Base-by-base conservation (phyloP, 1,140 invertebrate genomes). In the Meloidogyne hapla region DNA sequence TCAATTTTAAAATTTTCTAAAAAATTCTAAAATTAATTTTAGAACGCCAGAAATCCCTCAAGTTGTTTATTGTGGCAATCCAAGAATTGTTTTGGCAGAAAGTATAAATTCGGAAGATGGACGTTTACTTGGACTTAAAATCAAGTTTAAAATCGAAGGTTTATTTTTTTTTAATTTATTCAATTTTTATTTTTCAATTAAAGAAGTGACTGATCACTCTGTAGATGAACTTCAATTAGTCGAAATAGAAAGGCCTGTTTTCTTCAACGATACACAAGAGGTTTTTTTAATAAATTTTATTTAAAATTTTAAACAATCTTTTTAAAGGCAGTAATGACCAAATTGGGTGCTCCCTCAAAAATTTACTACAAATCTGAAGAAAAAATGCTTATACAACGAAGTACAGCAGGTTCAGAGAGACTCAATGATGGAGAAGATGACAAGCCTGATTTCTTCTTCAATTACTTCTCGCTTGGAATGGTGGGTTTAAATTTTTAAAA, bases 321-420 rank as follows among this genome's bases (percentile, higher is more conserved):
- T 83, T 83, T 65, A 75, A 75, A 77, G 69, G 69, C 40, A 0
- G 81, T 83, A 64, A 26, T 84, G 25, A 42, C 80, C 18, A 42
- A 80, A 38, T 69, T 86, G 18, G 85, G 85, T 23, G 77, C 84
- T 38, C 85, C 85, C 0, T 76, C 83, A 18, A 79, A 80, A 48
- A 77, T 87, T 3, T 86, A 79, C 75, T 87, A 83, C 76, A 86
- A 86, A 68, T 79, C 81, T n/a, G 86, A 86, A 18, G 85, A 87
- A 38, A 87, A 87, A 74, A 86, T 86, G 85, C 76, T 83, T 33
- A 86, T 86, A 74, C 85, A 86, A 69, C 72, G 80, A 25, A 42
- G 69, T 21, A 26, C 9, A 10, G 13, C 13, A 56, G 69, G 26
- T 8, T 75, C 75, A 9, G 62, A 71, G 18, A 72, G 66, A n/a